Evolutionary conservation across 2,888 invertebrate genomes (phyloP).

Genomic region (Ornithoptera priamus): DNA sequence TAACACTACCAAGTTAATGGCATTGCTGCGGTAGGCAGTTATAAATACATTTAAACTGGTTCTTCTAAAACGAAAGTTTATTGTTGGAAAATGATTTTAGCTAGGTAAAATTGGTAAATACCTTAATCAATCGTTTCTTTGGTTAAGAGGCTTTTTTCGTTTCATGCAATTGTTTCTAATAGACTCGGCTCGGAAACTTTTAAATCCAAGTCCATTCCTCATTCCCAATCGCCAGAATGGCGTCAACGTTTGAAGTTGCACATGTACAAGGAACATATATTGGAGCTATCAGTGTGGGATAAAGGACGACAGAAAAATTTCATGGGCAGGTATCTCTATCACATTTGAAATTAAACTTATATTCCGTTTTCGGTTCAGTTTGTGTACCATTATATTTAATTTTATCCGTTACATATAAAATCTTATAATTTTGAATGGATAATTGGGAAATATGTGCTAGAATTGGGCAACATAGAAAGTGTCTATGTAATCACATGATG

Average conservation of each 20-base stretch:
- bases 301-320: conserved; percentile 66
- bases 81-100: no score
- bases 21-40: no score
- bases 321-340: conserved; percentile 64
- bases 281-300: conserved; percentile 60
- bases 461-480: no score
- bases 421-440: no score
- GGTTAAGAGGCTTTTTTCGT: not conserved
- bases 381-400: not conserved
- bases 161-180: conserved; percentile 29
- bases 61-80: no score
- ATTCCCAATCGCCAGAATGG: conserved; percentile 59
- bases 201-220: conserved; percentile 57
- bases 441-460: no score
- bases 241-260: conserved; percentile 59
- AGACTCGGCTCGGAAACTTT: conserved; percentile 59
- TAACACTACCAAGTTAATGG: no score
- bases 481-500: not conserved
- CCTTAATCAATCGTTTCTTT: not conserved
- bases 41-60: no score
- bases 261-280: conserved; percentile 48
- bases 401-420: no score
- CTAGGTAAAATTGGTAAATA: no score
- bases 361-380: not conserved
- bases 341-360: not conserved